phyloP scores from a whole-genome alignment of 2,888 invertebrate genomes.

The Schrankia costaestrigalis region DNA sequence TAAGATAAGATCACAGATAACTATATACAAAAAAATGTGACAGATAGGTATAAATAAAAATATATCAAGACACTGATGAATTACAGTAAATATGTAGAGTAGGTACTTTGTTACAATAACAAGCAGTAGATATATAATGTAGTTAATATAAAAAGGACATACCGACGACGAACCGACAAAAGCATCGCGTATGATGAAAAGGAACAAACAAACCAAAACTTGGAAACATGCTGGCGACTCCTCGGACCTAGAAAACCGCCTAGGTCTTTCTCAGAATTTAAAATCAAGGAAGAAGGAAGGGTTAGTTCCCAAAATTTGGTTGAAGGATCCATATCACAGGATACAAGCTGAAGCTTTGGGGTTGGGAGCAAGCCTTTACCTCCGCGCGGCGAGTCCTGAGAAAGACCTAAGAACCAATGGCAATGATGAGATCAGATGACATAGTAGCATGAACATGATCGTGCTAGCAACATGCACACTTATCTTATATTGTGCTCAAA shows the following conservation, averaged over 20 bases:
- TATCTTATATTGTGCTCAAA: constrained; percentile 45
- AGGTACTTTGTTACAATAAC: too few relatives aligned
- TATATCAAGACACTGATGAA: too few relatives aligned
- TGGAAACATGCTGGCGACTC: constrained; percentile 77
- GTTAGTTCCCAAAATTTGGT: constrained; percentile 74
- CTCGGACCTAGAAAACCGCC: constrained; percentile 74
- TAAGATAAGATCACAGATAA: too few relatives aligned
- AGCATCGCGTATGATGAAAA: constrained; percentile 61
- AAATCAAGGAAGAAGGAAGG: constrained; percentile 10
- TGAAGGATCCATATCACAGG: constrained; percentile 65
- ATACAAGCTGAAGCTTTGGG: constrained; percentile 70
- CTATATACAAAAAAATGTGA: too few relatives aligned
- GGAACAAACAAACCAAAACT: constrained; percentile 75
- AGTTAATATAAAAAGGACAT: too few relatives aligned
- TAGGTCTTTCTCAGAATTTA: constrained; percentile 78
- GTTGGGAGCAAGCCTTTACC: constrained; percentile 70
- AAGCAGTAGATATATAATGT: constrained; percentile 37
- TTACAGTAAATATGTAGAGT: too few relatives aligned
- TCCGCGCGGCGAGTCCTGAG: constrained; percentile 76
- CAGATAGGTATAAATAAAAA: too few relatives aligned
- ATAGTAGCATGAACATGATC: constrained; percentile 49
- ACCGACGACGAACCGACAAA: constrained; percentile 52
- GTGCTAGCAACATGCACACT: constrained; percentile 71
- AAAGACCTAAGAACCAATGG: constrained; percentile 80
- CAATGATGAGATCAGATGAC: constrained; percentile 71